phyloP scores from a whole-genome alignment of 1,140 invertebrate species.

The Oscheius sp. region DNA sequence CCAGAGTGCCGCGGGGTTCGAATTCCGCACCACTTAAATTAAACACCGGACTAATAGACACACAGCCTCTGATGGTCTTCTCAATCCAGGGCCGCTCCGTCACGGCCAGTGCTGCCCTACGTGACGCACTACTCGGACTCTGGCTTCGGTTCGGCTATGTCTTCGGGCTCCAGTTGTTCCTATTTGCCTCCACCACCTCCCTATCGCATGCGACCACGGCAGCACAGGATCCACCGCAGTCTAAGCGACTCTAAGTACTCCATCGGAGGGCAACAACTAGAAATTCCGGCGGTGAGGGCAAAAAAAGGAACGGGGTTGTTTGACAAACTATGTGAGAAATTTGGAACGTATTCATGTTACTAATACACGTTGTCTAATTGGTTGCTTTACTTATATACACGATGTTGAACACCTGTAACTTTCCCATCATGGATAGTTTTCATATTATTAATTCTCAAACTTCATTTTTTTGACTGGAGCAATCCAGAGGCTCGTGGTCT shows the following conservation, averaged over 20 bases:
- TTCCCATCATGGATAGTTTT: no score
- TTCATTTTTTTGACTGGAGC: no score
- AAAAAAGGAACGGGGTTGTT: no score
- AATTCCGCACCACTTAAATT: conserved; percentile 11
- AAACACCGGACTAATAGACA: not conserved
- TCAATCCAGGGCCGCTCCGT: conserved; percentile 44
- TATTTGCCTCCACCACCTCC: conserved; percentile 52
- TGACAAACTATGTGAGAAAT: no score
- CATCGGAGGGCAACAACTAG: not conserved
- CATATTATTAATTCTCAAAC: no score
- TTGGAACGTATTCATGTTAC: no score
- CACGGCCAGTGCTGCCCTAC: conserved; percentile 44
- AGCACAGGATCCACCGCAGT: conserved; percentile 51
- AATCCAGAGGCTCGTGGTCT: no score
- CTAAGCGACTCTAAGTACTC: conserved; percentile 52
- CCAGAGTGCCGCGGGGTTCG: not conserved
- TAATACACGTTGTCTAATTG: no score
- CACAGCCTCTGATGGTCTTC: not conserved
- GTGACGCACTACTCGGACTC: conserved; percentile 56
- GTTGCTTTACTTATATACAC: no score
- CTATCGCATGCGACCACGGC: conserved; percentile 48
- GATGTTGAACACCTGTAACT: no score
- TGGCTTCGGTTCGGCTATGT: conserved; percentile 49
- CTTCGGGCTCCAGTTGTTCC: conserved; percentile 48
- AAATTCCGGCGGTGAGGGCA: conserved; percentile 11